Conservation (phyloP, 1,140 invertebrate genomes). For the Calosoma granatense region DNA sequence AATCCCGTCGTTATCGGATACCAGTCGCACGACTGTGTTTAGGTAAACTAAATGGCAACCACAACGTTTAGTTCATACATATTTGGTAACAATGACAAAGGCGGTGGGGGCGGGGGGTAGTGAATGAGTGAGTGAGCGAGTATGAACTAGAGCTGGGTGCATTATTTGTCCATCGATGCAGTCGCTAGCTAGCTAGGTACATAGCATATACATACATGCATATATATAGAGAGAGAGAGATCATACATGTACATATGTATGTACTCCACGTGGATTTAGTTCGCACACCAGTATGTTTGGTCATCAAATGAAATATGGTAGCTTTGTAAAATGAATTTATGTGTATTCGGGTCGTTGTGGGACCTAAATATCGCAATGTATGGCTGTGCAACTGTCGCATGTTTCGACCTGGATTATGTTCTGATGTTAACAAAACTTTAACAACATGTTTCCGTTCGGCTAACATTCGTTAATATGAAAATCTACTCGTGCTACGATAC, state of each 20-base stretch:
- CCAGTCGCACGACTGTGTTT: not conserved
- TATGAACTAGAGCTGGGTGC: no score
- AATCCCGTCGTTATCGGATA: not conserved
- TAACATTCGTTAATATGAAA: no score
- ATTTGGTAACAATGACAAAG: not conserved
- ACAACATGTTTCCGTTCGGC: no score
- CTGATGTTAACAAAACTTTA: not conserved
- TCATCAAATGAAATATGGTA: conserved; percentile 1
- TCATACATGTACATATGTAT: not conserved
- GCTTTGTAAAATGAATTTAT: conserved; percentile 6
- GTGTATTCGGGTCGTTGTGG: not conserved
- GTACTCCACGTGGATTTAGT: not conserved
- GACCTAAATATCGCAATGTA: conserved; percentile 4
- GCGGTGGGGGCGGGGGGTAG: no score
- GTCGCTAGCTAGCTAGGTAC: no score
- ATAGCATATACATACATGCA: not conserved
- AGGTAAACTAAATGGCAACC: not conserved
- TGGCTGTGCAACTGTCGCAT: not conserved
- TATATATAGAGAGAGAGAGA: not conserved
- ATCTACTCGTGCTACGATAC: no score
- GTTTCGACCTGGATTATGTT: not conserved
- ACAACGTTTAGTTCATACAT: not conserved
- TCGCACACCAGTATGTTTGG: not conserved
- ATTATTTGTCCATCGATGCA: no score
- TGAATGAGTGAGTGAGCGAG: no score